These are phyloP conservation scores for Tribolium freemani DNA, from an alignment of 2,888 invertebrate genomes.

Conservation along the genomic window DNA sequence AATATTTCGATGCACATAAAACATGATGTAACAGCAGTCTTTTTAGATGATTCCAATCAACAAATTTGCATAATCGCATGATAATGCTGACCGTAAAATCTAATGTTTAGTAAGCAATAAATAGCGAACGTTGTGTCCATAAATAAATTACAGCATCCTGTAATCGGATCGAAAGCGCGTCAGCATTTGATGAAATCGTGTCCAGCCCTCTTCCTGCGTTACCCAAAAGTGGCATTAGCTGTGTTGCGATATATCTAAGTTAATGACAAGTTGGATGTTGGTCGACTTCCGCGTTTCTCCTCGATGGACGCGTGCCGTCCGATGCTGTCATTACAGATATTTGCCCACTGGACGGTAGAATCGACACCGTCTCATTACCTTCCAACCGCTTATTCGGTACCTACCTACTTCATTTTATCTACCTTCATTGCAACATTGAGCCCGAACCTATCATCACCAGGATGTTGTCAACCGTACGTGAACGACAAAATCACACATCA, in stretches of 20 bases:
- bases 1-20: slow-evolving; percentile 4
- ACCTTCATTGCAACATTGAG: slow-evolving; percentile 38
- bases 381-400: slow-evolving; percentile 30
- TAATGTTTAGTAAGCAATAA: slow-evolving; percentile 15
- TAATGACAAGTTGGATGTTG: slow-evolving; percentile 38
- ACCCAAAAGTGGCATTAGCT: not conserved
- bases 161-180: not conserved
- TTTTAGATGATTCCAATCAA: slow-evolving; percentile 32
- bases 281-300: slow-evolving; percentile 43
- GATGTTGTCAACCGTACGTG: slow-evolving; percentile 39
- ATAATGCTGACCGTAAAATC: slow-evolving; percentile 19
- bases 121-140: not conserved
- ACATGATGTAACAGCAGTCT: slow-evolving; percentile 22
- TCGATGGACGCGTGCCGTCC: slow-evolving; percentile 37
- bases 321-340: slow-evolving; percentile 54
- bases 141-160: not conserved
- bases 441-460: slow-evolving; percentile 38
- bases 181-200: not conserved
- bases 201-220: not conserved
- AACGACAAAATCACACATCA: slow-evolving; percentile 35
- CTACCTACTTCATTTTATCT: slow-evolving; percentile 22
- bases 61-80: slow-evolving; percentile 26
- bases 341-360: slow-evolving; percentile 56
- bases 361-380: slow-evolving; percentile 53
- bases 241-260: slow-evolving; percentile 5